A percentile compares a stretch with the other conserved stretches of the same genome.
Conservation (phyloP, 2,797 vertebrate genomes). For the Pipistrellus pipistrellus region DNA sequence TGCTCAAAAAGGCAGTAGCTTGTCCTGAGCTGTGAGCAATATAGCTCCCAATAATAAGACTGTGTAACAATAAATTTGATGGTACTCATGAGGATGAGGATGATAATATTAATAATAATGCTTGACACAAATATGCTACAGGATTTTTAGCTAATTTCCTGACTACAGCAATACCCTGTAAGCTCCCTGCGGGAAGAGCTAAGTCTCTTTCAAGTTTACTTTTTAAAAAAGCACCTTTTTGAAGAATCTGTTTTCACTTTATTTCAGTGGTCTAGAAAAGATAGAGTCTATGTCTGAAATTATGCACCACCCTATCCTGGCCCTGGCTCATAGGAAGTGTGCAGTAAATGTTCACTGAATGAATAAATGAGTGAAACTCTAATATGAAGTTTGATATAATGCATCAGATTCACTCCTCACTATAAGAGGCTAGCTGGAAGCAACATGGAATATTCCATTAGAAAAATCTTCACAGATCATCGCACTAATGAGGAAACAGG, state of each 20-base stretch:
- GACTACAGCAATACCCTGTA: background rate
- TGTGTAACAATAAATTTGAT: background rate
- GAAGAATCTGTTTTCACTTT: background rate
- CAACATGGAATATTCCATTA: background rate
- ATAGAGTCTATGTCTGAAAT: background rate
- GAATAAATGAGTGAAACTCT: background rate
- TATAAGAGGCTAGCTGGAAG: background rate
- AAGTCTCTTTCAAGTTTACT: background rate
- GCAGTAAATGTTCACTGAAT: background rate
- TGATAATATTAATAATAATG: background rate
- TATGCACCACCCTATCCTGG: background rate
- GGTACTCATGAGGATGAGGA: background rate
- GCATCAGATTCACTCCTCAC: background rate
- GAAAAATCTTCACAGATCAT: background rate
- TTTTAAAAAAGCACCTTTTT: background rate
- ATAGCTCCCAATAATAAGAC: background rate
- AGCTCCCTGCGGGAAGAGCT: background rate
- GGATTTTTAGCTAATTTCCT: background rate
- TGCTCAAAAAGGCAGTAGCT: background rate
- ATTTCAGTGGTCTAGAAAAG: slow-evolving; percentile 60
- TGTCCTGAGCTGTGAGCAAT: background rate
- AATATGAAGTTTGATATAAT: background rate
- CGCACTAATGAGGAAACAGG: background rate
- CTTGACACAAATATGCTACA: background rate
- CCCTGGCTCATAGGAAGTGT: background rate